phyloP scores from a whole-genome alignment of 2,113 vertebrate species.

The Mormoops blainvillei region DNA sequence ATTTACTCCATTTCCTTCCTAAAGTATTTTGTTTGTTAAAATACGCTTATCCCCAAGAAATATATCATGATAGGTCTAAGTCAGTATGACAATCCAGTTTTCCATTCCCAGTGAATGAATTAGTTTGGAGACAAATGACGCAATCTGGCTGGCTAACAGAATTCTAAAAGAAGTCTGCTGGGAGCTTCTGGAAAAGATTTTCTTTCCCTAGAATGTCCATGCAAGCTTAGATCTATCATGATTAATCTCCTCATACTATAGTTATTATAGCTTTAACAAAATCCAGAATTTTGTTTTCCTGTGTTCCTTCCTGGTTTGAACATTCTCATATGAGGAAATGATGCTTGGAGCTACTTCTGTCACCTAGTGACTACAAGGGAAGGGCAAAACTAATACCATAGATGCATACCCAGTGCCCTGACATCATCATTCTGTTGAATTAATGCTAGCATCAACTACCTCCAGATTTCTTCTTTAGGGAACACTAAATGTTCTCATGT shows the following conservation, averaged over 20 bases:
- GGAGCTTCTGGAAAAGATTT: conserved; percentile 24
- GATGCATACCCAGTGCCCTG: neutral
- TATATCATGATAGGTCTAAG: neutral
- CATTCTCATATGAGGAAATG: neutral
- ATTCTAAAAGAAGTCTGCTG: neutral
- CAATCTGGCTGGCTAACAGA: neutral
- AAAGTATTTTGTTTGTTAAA: neutral
- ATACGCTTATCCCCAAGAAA: neutral
- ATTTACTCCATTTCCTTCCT: neutral
- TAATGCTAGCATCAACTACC: conserved; percentile 4
- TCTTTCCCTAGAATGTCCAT: neutral
- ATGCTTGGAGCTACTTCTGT: conserved; percentile 44
- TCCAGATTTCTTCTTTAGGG: conserved; percentile 37
- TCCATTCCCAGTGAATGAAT: neutral
- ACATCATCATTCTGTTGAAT: conserved; percentile 37
- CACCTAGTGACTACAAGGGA: conserved; percentile 24
- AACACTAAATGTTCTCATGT: neutral
- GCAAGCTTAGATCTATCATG: neutral
- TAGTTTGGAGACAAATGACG: neutral
- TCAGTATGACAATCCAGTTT: neutral
- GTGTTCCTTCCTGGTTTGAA: conserved; percentile 51
- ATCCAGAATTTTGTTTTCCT: conserved; percentile 48
- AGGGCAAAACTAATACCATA: conserved; percentile 35
- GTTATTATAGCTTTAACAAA: conserved; percentile 46
- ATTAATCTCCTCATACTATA: conserved; percentile 7